These are phyloP conservation scores for Proteles cristata DNA, from an alignment of 2,113 vertebrate species.

Conservation along the genomic window DNA sequence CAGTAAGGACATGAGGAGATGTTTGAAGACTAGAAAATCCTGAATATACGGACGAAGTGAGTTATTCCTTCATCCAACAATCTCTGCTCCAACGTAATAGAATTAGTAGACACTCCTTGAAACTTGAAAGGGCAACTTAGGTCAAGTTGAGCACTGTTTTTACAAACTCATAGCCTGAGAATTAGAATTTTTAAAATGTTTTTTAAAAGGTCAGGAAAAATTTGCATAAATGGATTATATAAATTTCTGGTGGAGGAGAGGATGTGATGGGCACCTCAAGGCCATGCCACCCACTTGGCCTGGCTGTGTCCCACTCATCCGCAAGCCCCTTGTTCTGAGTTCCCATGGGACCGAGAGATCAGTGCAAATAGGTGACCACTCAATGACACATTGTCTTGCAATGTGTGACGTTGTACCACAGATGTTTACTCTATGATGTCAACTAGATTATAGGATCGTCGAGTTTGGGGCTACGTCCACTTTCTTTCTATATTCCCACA, in stretches of 20 bases:
- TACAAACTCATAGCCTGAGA: not conserved
- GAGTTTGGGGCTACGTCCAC: not conserved
- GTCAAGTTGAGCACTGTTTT: not conserved
- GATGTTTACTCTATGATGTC: not conserved
- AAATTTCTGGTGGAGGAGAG: not conserved
- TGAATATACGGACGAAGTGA: not conserved
- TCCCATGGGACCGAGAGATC: accelerated
- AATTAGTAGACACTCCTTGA: not conserved
- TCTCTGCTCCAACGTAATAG: not conserved
- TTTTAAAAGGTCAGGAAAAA: not conserved
- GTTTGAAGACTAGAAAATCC: not conserved
- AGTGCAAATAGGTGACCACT: too few species aligned
- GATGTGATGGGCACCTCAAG: accelerated
- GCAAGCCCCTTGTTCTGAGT: not conserved
- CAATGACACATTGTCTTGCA: not conserved
- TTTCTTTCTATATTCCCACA: not conserved
- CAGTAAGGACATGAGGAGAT: accelerated
- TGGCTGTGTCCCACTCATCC: accelerated
- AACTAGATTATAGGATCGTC: not conserved
- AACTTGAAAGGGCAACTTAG: not conserved
- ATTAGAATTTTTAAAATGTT: not conserved
- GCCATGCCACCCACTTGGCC: accelerated
- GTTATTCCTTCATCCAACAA: not conserved
- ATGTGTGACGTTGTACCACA: accelerated
- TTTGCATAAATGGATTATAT: not conserved